These are phyloP conservation scores for Channa maculata DNA, from an alignment of 2,113 vertebrate genomes.

Conservation along the genomic window DNA sequence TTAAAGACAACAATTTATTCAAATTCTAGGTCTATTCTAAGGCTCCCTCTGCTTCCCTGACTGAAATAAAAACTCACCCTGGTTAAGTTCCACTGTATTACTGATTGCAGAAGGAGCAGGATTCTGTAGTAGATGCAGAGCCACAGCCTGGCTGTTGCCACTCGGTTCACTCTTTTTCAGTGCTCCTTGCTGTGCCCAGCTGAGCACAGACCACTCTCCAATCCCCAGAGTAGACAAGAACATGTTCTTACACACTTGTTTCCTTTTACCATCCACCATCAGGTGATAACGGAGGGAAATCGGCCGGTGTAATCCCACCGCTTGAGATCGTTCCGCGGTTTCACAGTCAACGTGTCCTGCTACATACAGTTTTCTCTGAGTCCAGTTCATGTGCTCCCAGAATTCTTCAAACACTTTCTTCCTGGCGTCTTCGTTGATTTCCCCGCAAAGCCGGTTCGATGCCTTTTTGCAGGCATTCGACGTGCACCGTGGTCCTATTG, in stretches of 20 bases:
- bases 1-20: too few species aligned
- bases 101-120: not conserved
- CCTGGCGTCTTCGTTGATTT: constrained; percentile 30
- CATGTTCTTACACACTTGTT: constrained; percentile 57
- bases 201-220: constrained; percentile 59
- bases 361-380: constrained; percentile 45
- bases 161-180: not conserved
- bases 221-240: constrained; percentile 54
- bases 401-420: constrained; percentile 33
- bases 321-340: constrained; percentile 36
- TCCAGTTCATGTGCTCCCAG: constrained; percentile 52
- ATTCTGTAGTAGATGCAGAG: constrained; percentile 1
- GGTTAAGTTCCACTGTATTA: not conserved
- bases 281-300: constrained; percentile 48
- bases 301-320: not conserved
- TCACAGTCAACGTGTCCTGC: constrained; percentile 34
- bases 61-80: constrained; percentile 17
- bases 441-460: constrained; percentile 29
- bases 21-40: too few species aligned
- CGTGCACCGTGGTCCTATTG: constrained; percentile 24
- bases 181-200: constrained; percentile 29
- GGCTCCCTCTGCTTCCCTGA: not conserved
- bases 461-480: constrained; percentile 37
- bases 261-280: constrained; percentile 35
- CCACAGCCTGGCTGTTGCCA: not conserved